A percentile compares a stretch with the other conserved stretches of the same genome.
phyloP scores from a whole-genome alignment of 2,797 vertebrate genomes.

The Neostethus bicornis region DNA sequence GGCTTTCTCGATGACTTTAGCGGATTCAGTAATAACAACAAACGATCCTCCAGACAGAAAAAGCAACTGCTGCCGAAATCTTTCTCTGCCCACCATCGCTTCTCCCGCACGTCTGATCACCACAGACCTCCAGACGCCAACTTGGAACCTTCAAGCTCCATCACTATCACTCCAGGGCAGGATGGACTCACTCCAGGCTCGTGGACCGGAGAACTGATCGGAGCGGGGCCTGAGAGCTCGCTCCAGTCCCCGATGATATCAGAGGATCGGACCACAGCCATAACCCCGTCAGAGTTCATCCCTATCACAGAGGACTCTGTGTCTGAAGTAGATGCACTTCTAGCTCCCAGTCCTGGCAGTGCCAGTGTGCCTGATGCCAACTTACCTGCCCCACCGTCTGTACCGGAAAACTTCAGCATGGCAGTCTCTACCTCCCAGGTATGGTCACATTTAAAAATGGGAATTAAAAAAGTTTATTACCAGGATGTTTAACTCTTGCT shows the following conservation, averaged over 20 bases:
- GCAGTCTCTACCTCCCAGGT: conserved; percentile 85
- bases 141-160: conserved; percentile 70
- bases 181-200: conserved; percentile 78
- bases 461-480: too few relatives aligned
- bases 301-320: conserved; percentile 92
- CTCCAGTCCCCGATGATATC: conserved; percentile 91
- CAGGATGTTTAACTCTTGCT: too few relatives aligned
- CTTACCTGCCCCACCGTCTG: conserved; percentile 44
- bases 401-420: conserved; percentile 73
- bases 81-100: conserved; percentile 91
- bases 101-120: conserved; percentile 85
- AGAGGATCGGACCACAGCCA: conserved; percentile 90
- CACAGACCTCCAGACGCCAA: conserved; percentile 71
- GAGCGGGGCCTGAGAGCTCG: conserved; percentile 83
- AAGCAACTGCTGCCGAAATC: conserved; percentile 93
- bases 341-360: conserved; percentile 78
- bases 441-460: conserved; percentile 5
- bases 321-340: conserved; percentile 88
- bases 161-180: conserved; percentile 36
- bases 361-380: conserved; percentile 34
- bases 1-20: conserved; percentile 91
- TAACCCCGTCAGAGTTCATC: conserved; percentile 94
- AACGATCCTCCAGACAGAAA: conserved; percentile 82
- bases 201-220: conserved; percentile 80
- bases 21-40: conserved; percentile 70